Evolutionary conservation across 92 coral and sea anemone genomes (phyloP).

Genomic region (Zoanthus sansibaricus): DNA sequence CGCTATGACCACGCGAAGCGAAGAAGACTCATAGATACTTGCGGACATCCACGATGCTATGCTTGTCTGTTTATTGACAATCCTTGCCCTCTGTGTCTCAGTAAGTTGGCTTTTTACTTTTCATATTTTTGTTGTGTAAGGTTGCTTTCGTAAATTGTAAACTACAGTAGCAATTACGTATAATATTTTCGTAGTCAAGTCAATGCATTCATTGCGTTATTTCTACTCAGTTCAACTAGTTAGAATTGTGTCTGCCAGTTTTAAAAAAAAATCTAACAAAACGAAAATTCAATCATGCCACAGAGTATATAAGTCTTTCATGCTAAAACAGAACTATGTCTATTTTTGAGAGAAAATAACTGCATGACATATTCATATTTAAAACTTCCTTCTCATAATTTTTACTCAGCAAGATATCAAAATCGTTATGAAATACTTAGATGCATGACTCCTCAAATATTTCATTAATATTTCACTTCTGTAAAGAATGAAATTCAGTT

Average conservation of each 20-base stretch:
- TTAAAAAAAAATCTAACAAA: background rate
- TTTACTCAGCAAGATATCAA: too few species aligned
- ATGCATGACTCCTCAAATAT: too few species aligned
- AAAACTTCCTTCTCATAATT: too few species aligned
- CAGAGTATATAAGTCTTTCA: too few species aligned
- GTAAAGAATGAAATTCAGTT: too few species aligned
- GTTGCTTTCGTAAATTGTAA: background rate
- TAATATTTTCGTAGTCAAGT: background rate
- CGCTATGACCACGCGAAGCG: conserved; percentile 85
- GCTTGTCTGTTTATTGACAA: conserved; percentile 89
- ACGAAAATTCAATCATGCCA: background rate
- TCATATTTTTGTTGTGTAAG: background rate
- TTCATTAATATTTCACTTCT: too few species aligned
- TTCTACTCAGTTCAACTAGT: too few species aligned
- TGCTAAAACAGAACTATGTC: too few species aligned
- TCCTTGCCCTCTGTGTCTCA: conserved; percentile 89
- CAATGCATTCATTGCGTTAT: background rate
- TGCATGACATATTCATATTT: too few species aligned
- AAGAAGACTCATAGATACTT: conserved; percentile 90
- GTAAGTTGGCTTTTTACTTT: conserved; percentile 66
- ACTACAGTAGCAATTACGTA: background rate
- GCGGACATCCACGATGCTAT: conserved; percentile 97
- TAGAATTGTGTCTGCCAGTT: background rate
- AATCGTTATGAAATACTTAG: too few species aligned
- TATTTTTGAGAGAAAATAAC: too few species aligned